phyloP scores from a whole-genome alignment of 2,113 vertebrate species.

The Ranitomeya imitator region DNA sequence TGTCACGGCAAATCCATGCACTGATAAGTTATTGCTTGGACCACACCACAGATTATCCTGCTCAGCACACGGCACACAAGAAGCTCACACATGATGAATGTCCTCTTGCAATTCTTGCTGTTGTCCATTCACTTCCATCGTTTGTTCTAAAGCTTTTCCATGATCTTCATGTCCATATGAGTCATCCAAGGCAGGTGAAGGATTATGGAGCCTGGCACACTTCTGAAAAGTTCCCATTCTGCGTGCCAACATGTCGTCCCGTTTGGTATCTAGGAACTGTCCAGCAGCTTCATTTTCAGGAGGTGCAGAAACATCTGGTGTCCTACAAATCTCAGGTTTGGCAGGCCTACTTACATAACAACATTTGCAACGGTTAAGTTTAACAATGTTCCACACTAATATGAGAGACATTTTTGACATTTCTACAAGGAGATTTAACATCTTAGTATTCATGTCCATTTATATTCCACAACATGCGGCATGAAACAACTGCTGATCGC shows the following conservation, averaged over 20 bases:
- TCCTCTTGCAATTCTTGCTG: slow-evolving; percentile 60
- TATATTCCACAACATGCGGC: too few species aligned
- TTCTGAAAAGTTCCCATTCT: slow-evolving; percentile 71
- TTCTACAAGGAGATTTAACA: neutral
- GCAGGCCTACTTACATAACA: slow-evolving; percentile 47
- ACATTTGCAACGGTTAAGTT: neutral
- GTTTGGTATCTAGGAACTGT: slow-evolving; percentile 69
- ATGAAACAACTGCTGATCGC: too few species aligned
- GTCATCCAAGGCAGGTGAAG: slow-evolving; percentile 46
- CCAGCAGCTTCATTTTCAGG: slow-evolving; percentile 64
- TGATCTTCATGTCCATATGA: slow-evolving; percentile 33
- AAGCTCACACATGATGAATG: slow-evolving; percentile 61
- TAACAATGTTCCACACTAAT: neutral
- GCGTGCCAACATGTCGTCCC: slow-evolving; percentile 80
- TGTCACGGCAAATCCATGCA: slow-evolving; percentile 44
- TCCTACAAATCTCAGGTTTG: slow-evolving; percentile 58
- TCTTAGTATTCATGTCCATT: neutral
- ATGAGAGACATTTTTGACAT: neutral
- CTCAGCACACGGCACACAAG: slow-evolving; percentile 61
- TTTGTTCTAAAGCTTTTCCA: slow-evolving; percentile 57
- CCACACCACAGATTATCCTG: neutral
- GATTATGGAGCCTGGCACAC: slow-evolving; percentile 41
- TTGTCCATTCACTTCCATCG: slow-evolving; percentile 41
- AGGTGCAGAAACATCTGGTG: slow-evolving; percentile 25
- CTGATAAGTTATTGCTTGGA: slow-evolving; percentile 39